Evolutionary conservation across 2,113 vertebrate species (phyloP), one percentile per base, ranked within the genome.

Genomic region (Mungos mungo): DNA sequence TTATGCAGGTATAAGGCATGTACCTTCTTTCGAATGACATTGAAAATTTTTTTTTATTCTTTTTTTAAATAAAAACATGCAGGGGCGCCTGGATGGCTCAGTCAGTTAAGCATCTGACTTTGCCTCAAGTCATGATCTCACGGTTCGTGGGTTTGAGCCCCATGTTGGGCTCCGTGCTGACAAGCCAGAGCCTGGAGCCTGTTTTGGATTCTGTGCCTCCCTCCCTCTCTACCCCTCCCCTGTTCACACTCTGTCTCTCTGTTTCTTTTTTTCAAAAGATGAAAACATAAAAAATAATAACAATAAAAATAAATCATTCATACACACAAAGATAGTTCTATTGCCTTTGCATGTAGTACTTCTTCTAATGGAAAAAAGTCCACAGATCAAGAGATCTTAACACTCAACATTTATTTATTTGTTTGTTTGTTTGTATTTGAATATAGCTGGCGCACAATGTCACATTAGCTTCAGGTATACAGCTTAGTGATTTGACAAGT

Each of bases 31-130:
- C 47, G n/a, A 54, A 35, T 63, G 35, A 16, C 35, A 81, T 93
- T 76, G 76, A 94, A 72, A 25, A n/a, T n/a, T 68, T 38, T 65
- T 12, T 45, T 76, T 80, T 88, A 54, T 82, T 88, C 57, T 85
- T 81, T 97, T 93, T 93, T 60, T 7, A 88, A 92, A 92, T 79
- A 33, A 92, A 91, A 71, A 35, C 13, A 38, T 66, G 5, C 25
- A 54, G 54, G 19, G 54, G 54, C 18, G 6, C 19, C 18, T 57
- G 54, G 54, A 21, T 57, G 54, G 19, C 54, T 57, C 54, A 57
- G 18, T 19, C 4, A 5, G 57, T 25, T 57, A 57, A 60, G 57
- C 57, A 60, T 60, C 57, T 3, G 57, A 60, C 57, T 60, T 60
- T 6, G 19, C 2, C 21, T 60, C 21, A 8, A 7, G 21, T 60